Percentiles rank a stretch among this genome's conserved stretches.
These are phyloP conservation scores for Acanthoscelides obtectus DNA, from an alignment of 2,888 invertebrate genomes.

Conservation along the genomic window DNA sequence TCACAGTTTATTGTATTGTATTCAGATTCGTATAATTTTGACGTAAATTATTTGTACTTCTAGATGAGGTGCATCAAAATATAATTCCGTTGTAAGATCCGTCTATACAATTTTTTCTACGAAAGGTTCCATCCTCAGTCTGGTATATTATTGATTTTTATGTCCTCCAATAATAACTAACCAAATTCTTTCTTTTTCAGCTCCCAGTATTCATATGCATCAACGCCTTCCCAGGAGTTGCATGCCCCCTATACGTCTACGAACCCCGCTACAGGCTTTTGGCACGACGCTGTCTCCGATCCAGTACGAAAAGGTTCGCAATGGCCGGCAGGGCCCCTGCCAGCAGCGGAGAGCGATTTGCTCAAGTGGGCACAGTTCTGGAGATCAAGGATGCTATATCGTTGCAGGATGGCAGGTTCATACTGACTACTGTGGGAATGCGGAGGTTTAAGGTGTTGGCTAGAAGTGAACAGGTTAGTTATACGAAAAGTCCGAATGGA, in stretches of 20 bases:
- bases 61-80: too few species aligned
- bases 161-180: background rate
- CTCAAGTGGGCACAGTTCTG: conserved; percentile 78
- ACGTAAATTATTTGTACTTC: too few species aligned
- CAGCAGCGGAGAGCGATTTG: conserved; percentile 54
- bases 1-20: too few species aligned
- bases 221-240: conserved; percentile 80
- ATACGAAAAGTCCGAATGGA: conserved; percentile 3
- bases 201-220: conserved; percentile 89
- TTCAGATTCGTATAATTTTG: too few species aligned
- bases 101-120: too few species aligned
- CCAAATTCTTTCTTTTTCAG: conserved; percentile 36
- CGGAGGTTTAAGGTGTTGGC: conserved; percentile 74
- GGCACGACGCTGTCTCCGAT: conserved; percentile 77
- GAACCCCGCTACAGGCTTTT: conserved; percentile 84
- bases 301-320: conserved; percentile 74
- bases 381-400: conserved; percentile 81
- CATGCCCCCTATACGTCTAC: conserved; percentile 85
- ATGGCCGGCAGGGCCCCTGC: conserved; percentile 59
- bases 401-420: conserved; percentile 78
- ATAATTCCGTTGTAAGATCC: too few species aligned
- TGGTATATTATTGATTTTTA: background rate
- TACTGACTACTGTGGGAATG: conserved; percentile 79
- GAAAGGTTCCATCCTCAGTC: too few species aligned
- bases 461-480: conserved; percentile 55